Evolutionary conservation across 1,140 invertebrate species (phyloP).

Genomic region (Bombus polaris): DNA sequence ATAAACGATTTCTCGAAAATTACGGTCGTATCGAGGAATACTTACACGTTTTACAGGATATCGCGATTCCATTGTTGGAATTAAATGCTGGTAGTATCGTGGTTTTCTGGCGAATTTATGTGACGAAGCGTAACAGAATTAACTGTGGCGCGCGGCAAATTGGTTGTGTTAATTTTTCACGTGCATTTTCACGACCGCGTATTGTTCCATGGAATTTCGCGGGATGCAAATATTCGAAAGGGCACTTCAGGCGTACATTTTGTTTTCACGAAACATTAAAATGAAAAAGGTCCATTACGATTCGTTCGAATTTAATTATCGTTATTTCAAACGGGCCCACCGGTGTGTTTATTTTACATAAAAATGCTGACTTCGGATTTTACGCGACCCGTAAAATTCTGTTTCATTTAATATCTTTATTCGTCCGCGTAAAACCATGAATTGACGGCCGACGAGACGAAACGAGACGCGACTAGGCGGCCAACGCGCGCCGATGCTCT

Average conservation of each 20-base stretch:
- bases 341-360: conserved; percentile 61
- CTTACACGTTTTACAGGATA: conserved; percentile 53
- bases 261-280: conserved; percentile 65
- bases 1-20: conserved; percentile 42
- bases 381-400: conserved; percentile 41
- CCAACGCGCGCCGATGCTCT: conserved; percentile 34
- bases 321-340: conserved; percentile 61
- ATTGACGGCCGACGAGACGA: neutral
- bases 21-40: conserved; percentile 38
- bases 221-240: conserved; percentile 71
- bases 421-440: conserved; percentile 24
- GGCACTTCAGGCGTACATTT: conserved; percentile 63
- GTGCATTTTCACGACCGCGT: conserved; percentile 66
- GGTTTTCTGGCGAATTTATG: conserved; percentile 62
- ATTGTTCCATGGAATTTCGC: conserved; percentile 69
- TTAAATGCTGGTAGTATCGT: conserved; percentile 60
- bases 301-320: conserved; percentile 64
- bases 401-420: conserved; percentile 55
- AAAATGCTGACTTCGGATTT: conserved; percentile 58
- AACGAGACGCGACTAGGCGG: neutral
- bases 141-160: conserved; percentile 63
- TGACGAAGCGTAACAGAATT: conserved; percentile 68
- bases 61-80: conserved; percentile 59
- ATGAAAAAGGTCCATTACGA: conserved; percentile 68
- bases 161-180: conserved; percentile 69